These are phyloP conservation scores for Crepidodera aurea DNA, from an alignment of 2,888 invertebrate genomes.

Conservation along the genomic window DNA sequence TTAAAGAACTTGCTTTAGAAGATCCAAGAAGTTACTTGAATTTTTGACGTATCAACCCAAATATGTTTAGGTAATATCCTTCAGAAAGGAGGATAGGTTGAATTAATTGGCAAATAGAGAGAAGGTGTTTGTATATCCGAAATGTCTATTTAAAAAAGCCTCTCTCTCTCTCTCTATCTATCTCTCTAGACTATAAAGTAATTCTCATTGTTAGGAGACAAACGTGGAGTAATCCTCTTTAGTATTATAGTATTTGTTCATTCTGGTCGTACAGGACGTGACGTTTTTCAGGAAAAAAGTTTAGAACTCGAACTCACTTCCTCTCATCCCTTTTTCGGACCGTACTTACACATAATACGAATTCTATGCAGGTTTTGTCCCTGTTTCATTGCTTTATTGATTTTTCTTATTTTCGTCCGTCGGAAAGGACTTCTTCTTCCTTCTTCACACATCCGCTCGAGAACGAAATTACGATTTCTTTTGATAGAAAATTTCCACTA, in stretches of 20 bases:
- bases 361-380: constrained; percentile 36
- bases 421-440: constrained; percentile 30
- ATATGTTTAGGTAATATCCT: too few species aligned
- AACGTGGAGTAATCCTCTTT: constrained; percentile 33
- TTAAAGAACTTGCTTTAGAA: too few species aligned
- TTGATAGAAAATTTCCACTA: constrained; percentile 25
- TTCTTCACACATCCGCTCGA: constrained; percentile 12
- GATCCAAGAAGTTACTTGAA: too few species aligned
- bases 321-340: constrained; percentile 28
- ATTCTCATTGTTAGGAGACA: constrained; percentile 32
- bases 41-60: too few species aligned
- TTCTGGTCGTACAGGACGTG: constrained; percentile 33
- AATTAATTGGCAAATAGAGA: neutral
- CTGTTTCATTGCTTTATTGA: constrained; percentile 32
- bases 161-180: too few species aligned
- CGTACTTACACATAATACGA: constrained; percentile 32
- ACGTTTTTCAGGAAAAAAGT: constrained; percentile 32
- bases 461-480: constrained; percentile 23
- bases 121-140: neutral
- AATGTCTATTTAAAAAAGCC: constrained; percentile 4
- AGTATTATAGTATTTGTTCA: constrained; percentile 34
- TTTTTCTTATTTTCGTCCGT: constrained; percentile 28
- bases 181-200: constrained; percentile 24
- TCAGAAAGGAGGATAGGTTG: too few species aligned
- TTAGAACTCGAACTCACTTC: constrained; percentile 31